phyloP scores from a whole-genome alignment of 2,113 vertebrate genomes.

The Aegithalos caudatus region DNA sequence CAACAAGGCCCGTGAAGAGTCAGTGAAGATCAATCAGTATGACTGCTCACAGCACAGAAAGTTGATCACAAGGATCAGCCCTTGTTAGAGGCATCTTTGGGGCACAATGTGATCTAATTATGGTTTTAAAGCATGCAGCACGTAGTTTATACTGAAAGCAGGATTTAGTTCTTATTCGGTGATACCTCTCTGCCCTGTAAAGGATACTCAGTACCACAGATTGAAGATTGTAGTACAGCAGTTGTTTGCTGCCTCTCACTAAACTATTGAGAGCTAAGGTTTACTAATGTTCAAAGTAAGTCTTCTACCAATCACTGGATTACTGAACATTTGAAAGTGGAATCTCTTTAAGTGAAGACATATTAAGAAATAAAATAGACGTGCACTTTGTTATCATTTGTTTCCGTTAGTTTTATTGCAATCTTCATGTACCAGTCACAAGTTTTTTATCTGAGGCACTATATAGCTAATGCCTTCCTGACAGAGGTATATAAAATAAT shows the following conservation, averaged over 20 bases:
- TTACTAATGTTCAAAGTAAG: not conserved
- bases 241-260: not conserved
- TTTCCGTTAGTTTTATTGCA: not conserved
- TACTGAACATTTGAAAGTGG: not conserved
- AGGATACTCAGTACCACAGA: not conserved
- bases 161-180: not conserved
- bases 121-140: not conserved
- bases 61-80: not conserved
- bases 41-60: not conserved
- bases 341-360: not conserved
- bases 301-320: not conserved
- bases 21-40: not conserved
- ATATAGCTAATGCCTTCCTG: not conserved
- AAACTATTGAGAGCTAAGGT: not conserved
- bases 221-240: not conserved
- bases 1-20: fast-evolving
- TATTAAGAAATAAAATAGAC: not conserved
- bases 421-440: not conserved
- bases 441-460: not conserved
- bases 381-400: not conserved
- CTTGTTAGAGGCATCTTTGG: not conserved
- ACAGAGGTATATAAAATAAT: not conserved
- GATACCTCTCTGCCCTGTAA: not conserved
- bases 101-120: not conserved
- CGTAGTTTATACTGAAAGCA: fast-evolving